phyloP scores from a whole-genome alignment of 2,797 vertebrate species.

The Cetoscarus ocellatus region DNA sequence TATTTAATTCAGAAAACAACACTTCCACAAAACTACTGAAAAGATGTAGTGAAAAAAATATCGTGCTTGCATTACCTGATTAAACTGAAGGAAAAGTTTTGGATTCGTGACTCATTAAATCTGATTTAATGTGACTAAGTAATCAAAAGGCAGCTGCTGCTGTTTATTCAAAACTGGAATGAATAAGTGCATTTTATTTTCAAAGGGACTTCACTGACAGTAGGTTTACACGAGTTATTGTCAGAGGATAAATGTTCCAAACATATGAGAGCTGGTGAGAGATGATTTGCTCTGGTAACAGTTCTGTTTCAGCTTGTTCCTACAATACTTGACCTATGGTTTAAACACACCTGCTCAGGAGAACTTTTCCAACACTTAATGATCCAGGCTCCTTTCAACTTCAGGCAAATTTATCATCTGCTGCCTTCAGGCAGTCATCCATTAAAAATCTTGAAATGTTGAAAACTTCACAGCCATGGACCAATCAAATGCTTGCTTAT shows the following conservation, averaged over 20 bases:
- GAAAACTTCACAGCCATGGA: conserved; percentile 65
- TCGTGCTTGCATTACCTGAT: conserved; percentile 11
- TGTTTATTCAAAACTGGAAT: conserved; percentile 31
- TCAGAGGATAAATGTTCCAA: conserved; percentile 55
- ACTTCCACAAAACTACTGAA: background rate
- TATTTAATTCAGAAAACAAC: no score
- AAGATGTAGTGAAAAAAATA: background rate
- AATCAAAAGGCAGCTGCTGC: conserved; percentile 51
- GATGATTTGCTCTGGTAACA: conserved; percentile 50
- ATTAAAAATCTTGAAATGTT: conserved; percentile 66
- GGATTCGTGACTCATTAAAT: conserved; percentile 47
- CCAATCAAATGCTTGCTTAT: conserved; percentile 61
- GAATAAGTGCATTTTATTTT: conserved; percentile 28
- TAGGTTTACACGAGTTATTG: conserved; percentile 54
- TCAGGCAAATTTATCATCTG: conserved; percentile 50
- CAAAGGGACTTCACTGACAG: conserved; percentile 23
- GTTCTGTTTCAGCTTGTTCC: conserved; percentile 57
- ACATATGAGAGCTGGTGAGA: conserved; percentile 45
- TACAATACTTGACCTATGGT: conserved; percentile 54
- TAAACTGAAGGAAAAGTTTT: conserved; percentile 32
- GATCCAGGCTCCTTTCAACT: conserved; percentile 49
- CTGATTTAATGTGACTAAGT: conserved; percentile 42
- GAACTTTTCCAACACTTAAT: conserved; percentile 37
- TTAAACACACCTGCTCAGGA: conserved; percentile 68
- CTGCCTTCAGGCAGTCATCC: conserved; percentile 56